Base-by-base conservation (phyloP, 2,888 invertebrate genomes). In the Drosophila suboccidentalis region DNA sequence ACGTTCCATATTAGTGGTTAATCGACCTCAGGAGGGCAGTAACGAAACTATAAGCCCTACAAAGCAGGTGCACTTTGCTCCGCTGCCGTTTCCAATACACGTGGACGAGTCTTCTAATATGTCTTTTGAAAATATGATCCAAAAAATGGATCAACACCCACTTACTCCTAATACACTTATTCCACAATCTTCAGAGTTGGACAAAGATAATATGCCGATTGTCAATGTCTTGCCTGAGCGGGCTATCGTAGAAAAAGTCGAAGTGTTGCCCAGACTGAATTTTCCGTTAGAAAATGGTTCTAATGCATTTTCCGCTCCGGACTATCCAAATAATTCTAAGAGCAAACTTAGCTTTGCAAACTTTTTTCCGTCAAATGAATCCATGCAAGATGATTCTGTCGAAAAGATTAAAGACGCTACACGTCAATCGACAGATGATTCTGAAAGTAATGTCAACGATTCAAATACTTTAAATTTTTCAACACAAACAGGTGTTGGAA, bases 21-120 rank as follows among this genome's bases (percentile, higher is more conserved):
- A 49, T 41, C 60, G 57, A 0, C 1, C 17, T 4, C n/a, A 10
- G n/a, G 57, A 57, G 1, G 3, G 9, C 0, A 1, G 38, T 6
- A 15, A 1, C 17, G 34, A 38, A 13, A 17, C 15, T 2, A 5
- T 6, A 1, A 50, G 39, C n/a, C 32, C 72, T 15, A 15, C 26
- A 4, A 75, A 72, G 5, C 58, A 72, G 17, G 75, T 75, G 8
- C 57, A 58, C 4, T 75, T 75, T 59, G 71, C 64, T 0, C 55
- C 50, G 4, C 10, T 70, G 17, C 77, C 71, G 1, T 17, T 41
- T 13, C 13, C 54, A 9, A 4, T 38, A 29, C n/a, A 19, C 1
- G 6, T 10, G 9, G 19, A 22, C 1, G 32, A 57, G 5, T 6
- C 2, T 8, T 15, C 19, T 10, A 4, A 1, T 15, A 29, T 44